Evolutionary conservation across 2,797 vertebrate species (phyloP), one percentile per base, ranked within the genome.

Genomic region (Hypotaenidia philippensis): DNA sequence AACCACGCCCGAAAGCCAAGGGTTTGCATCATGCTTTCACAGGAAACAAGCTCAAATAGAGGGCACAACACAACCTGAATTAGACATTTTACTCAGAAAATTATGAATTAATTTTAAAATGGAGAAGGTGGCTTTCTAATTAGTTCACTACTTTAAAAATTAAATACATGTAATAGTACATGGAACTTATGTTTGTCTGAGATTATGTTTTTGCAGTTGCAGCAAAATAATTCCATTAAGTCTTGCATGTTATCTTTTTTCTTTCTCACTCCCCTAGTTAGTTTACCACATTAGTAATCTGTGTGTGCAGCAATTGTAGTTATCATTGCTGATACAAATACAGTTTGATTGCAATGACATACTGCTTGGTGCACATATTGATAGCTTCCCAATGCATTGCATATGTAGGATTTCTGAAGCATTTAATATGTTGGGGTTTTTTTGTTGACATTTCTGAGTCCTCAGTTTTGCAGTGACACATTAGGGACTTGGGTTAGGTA

Each of bases 1-100:
- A 64, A 31, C 4, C n/a, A 3, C 38, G 6, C 6, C 44, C 44
- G 13, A 1, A 38, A 2, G 21, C 5, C 26, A 3, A 3, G 0
- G 0, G 8, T n/a, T 52, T 5, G 21, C 40, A 18, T 83, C 1
- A 0, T n/a, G 31, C 55, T 77, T 59, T 9, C n/a, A 3, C 11
- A 7, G 31, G 34, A 83, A 72, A 49, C 5, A 9, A 68, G 18
- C 41, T 81, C 45, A 15, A 31, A 18, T 8, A 44, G 63, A 29
- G 52, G 53, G 3, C 16, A n/a, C 31, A 36, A 7, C 9, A 1
- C 9, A 26, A 23, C 5, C 56, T 47, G 56, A 41, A 64, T 20
- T 8, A 31, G n/a, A n/a, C 12, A 31, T 61, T 38, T 69, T 93
- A n/a, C 75, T 60, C 16, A 34, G 52, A 56, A 89, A 87, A 83